Percentiles rank a stretch among this genome's conserved stretches.
These are phyloP conservation scores for Macrotus californicus DNA, from an alignment of 2,113 vertebrate genomes.

Conservation along the genomic window DNA sequence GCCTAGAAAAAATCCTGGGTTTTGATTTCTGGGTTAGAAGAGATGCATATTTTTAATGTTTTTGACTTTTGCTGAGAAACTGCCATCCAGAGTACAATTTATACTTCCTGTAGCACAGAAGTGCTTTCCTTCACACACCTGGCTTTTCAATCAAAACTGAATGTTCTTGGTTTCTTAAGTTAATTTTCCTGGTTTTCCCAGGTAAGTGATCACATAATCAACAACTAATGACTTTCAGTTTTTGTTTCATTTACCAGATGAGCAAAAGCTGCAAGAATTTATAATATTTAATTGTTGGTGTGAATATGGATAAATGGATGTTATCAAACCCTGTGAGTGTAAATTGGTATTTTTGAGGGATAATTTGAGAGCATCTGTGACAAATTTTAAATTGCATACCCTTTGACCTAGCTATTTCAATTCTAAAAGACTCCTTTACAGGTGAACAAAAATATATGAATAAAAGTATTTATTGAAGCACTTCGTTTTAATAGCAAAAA, in stretches of 20 bases:
- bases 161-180: neutral
- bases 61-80: neutral
- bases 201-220: neutral
- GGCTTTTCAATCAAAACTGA: neutral
- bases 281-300: neutral
- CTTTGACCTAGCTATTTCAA: neutral
- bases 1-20: neutral
- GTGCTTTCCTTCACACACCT: neutral
- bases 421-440: neutral
- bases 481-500: conserved; percentile 3
- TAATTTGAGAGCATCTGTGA: conserved; percentile 10
- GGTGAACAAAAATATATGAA: neutral
- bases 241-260: neutral
- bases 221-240: neutral
- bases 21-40: neutral
- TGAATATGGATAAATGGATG: neutral
- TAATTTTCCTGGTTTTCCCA: neutral
- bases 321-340: neutral
- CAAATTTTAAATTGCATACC: neutral
- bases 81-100: neutral
- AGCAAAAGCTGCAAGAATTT: neutral
- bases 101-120: neutral
- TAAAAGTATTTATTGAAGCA: neutral
- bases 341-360: neutral
- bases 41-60: neutral